Conservation (phyloP, 2,888 invertebrate species). For the Erebia palarica region DNA sequence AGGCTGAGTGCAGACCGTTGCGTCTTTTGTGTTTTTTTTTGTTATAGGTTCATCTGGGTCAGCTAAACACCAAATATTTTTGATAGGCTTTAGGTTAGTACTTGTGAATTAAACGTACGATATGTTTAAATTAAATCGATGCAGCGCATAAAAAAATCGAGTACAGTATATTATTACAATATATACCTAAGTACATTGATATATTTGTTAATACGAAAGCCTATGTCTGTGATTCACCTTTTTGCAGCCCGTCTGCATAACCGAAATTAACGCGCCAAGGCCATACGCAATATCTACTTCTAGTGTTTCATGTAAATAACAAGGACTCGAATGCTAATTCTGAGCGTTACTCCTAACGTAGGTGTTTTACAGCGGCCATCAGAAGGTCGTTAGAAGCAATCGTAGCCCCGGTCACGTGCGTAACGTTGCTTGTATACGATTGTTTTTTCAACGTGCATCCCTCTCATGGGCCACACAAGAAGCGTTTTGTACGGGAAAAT, state of each 20-base stretch:
- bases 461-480: slow-evolving; percentile 47
- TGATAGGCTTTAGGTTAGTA: no score
- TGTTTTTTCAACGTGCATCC: slow-evolving; percentile 58
- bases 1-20: slow-evolving; percentile 21
- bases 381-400: slow-evolving; percentile 55
- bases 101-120: no score
- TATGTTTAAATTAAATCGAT: no score
- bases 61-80: neutral
- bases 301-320: slow-evolving; percentile 3
- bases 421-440: slow-evolving; percentile 59
- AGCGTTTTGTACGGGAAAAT: slow-evolving; percentile 30
- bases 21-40: slow-evolving; percentile 23
- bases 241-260: no score
- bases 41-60: neutral
- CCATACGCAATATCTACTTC: neutral
- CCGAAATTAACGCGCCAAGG: no score
- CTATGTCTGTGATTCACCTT: no score
- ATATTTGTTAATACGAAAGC: no score
- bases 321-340: slow-evolving; percentile 3
- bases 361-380: slow-evolving; percentile 49
- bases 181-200: no score
- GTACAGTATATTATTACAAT: no score
- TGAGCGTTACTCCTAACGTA: slow-evolving; percentile 13
- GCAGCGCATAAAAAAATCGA: no score
- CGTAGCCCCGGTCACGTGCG: slow-evolving; percentile 41